Base-by-base conservation (phyloP, 2,797 vertebrate genomes). In the Sebastolobus altivelis region DNA sequence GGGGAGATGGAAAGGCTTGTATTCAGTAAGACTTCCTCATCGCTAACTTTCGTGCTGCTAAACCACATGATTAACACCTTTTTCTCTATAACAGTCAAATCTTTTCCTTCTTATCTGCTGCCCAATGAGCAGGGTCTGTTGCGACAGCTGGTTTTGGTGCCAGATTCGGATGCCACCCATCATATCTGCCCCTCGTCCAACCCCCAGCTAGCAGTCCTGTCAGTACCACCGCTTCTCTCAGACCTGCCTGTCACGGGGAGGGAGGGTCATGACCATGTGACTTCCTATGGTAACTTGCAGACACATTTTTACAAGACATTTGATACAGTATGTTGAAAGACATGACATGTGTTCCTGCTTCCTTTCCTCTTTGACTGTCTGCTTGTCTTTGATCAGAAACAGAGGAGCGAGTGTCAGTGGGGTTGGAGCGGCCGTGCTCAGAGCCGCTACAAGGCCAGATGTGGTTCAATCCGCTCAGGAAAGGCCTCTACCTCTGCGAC, bases 91-190 rank as follows among this genome's bases (percentile, higher is more conserved):
- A 61, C 7, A 27, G 12, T 49, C 7, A n/a, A 55, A 27, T 46
- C 2, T 11, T 67, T 43, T 31, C 5, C 13, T 14, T 63, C 31
- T 43, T 9, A 52, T 71, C 40, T 75, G 27, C 43, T 63, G n/a
- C 66, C 6, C 49, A 29, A 6, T 72, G 37, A 31, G 25, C 92
- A 99, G 98, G 98, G 98, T 82, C 92, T 99, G 86, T 83, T 99
- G 81, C 95, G 97, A 56, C 98, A 99, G 93, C 96, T 99, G 27
- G 97, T 99, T 69, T 93, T 99, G 87, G 93, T 98, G 77, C 97
- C 98, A 0, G 97, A 97, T 82, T 96, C 94, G 0, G 98, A 99
- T 1, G 97, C 97, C 72, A 96, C 96, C 6, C 81, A 91, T 33
- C 92, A 77, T 72, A 93, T 99, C 72, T 99, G 98, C 89, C 96